Evolutionary conservation across 2,113 vertebrate species (phyloP).

Genomic region (Datnioides undecimradiatus): DNA sequence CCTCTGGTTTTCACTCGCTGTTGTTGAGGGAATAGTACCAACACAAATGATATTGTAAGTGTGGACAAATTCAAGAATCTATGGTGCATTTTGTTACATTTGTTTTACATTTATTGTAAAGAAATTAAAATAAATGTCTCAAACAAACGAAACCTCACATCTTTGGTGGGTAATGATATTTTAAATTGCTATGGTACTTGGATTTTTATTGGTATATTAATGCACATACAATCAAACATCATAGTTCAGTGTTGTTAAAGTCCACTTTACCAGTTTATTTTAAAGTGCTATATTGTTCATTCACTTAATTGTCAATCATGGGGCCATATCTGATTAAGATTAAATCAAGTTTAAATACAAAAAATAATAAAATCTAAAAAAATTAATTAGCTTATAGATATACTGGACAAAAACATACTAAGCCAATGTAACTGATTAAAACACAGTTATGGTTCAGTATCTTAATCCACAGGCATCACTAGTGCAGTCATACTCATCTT

Average conservation of each 20-base stretch:
- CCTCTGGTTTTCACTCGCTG: conserved; percentile 46
- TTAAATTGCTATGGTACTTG: background rate
- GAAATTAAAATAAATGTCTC: conserved; percentile 68
- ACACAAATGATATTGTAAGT: conserved; percentile 15
- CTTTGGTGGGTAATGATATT: conserved; percentile 25
- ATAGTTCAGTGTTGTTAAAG: conserved; percentile 1
- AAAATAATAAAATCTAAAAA: no score
- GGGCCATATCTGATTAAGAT: no score
- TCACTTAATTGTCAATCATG: background rate
- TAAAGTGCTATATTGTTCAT: conserved; percentile 23
- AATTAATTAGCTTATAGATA: no score
- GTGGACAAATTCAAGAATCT: conserved; percentile 2
- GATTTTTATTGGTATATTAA: conserved; percentile 8
- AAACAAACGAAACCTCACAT: conserved; percentile 37
- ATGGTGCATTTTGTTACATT: conserved; percentile 76
- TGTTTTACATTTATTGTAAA: conserved; percentile 67
- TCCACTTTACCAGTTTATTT: background rate
- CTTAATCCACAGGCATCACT: background rate
- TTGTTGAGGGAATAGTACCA: conserved; percentile 20
- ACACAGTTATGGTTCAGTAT: background rate
- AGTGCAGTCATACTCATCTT: background rate
- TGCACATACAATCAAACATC: conserved; percentile 21
- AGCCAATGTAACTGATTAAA: conserved; percentile 1
- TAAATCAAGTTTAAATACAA: no score
- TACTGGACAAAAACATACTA: background rate